Percentiles rank a stretch among this genome's conserved stretches.
Evolutionary conservation across 2,113 vertebrate genomes (phyloP).

Genomic region (Mesocricetus auratus): DNA sequence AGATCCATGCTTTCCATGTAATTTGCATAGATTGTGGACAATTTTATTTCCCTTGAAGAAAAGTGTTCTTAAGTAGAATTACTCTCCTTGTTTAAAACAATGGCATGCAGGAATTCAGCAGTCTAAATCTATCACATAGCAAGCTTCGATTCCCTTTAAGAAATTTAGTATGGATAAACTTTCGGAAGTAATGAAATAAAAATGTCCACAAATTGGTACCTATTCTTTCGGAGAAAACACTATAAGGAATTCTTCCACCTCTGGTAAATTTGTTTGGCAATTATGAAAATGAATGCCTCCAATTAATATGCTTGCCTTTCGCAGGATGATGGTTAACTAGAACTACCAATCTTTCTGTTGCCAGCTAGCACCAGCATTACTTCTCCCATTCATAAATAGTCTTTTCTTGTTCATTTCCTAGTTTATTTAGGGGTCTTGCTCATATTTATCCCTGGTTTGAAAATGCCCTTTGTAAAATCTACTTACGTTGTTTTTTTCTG

Average conservation of each 20-base stretch:
- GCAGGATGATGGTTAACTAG: background rate
- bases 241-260: background rate
- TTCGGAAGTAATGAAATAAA: conserved; percentile 48
- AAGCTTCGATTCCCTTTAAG: conserved; percentile 31
- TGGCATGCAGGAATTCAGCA: background rate
- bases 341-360: background rate
- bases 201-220: background rate
- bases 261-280: background rate
- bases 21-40: conserved; percentile 68
- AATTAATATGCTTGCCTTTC: background rate
- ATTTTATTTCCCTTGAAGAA: conserved; percentile 65
- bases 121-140: conserved; percentile 44
- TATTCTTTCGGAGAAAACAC: conserved; percentile 10
- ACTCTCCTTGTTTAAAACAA: conserved; percentile 42
- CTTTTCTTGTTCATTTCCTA: conserved; percentile 64
- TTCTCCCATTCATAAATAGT: background rate
- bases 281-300: background rate
- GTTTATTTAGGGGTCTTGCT: conserved; percentile 72
- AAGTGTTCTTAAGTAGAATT: conserved; percentile 54
- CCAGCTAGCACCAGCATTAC: background rate
- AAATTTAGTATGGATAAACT: conserved; percentile 26
- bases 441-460: background rate
- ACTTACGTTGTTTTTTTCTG: conserved; percentile 64
- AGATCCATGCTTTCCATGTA: conserved; percentile 70
- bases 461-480: conserved; percentile 73